Evolutionary conservation across 2,888 invertebrate species (phyloP), one percentile per base, ranked within the genome.

Genomic region (Nycteola revayana): DNA sequence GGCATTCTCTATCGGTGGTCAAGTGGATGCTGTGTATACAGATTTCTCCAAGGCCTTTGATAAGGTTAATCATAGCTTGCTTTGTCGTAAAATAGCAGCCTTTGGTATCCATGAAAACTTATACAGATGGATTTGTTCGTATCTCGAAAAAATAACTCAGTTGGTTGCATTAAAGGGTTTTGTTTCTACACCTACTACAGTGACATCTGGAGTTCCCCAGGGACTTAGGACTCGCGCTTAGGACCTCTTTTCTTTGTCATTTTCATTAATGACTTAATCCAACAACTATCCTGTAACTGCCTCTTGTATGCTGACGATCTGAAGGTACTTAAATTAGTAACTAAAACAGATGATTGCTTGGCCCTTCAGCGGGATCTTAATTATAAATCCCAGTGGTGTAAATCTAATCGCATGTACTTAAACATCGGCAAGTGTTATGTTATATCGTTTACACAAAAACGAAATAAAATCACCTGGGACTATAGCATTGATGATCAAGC

Each of bases 191-290:
- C 32, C 45, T 9, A 10, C 37, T 3, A 0, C 7, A 1, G 24
- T 39, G 0, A 10, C 30, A 3, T 42, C 38, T 3, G 44, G 47
- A 6, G 44, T 44, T 3, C 43, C 38, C 0, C 49, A 50, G 23
- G 49, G 44, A 41, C 38, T 0, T 46, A 50, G 23, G 49, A 42
- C 0, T 47, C 47, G 0, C 35, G 48, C 18, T 24, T 51, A 3
- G 45, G 51, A 1, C 51, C 45, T 1, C 25, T 48, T 0, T 20
- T 48, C 5, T 51, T 45, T 26, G 17, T 36, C 5, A 9, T 43
- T 9, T 48, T 40, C 18, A 26, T 48, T 1, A 45, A 48, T 9
- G 41, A 42, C 9, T 9, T 46, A 7, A 11, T 27, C 5, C 5
- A 25, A 8, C 14, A 20, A 0, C 8, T 34, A 7, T 11, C 30